A percentile compares a stretch with the other conserved stretches of the same genome.
Evolutionary conservation across 1,140 invertebrate genomes (phyloP).

Genomic region (Saccostrea cuccullata): DNA sequence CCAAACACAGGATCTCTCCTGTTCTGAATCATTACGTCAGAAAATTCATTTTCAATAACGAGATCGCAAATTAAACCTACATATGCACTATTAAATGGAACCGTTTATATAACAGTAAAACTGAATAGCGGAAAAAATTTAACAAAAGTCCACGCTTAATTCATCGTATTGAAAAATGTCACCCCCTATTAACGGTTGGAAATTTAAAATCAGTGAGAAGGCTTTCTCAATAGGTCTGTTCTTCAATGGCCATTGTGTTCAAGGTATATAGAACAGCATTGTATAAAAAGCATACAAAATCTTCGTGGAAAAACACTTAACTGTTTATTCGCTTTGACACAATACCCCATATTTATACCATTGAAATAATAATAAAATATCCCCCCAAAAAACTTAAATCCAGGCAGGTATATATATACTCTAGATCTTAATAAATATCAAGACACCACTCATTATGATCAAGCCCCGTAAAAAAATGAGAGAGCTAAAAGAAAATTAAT

Average conservation of each 20-base stretch:
- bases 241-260: not conserved
- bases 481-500: not conserved
- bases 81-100: not conserved
- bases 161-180: not conserved
- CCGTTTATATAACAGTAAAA: not conserved
- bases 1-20: not conserved
- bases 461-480: not conserved
- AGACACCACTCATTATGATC: not conserved
- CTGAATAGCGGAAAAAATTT: not conserved
- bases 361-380: not conserved
- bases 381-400: not conserved
- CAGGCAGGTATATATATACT: not conserved
- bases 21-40: not conserved
- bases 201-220: slow-evolving; percentile 24
- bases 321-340: not conserved
- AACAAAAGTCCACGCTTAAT: not conserved
- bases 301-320: not conserved
- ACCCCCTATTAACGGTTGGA: not conserved
- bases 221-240: not conserved
- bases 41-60: slow-evolving; percentile 27
- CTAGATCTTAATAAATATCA: not conserved
- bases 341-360: not conserved
- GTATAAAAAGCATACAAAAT: not conserved
- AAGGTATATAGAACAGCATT: not conserved
- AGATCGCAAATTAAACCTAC: slow-evolving; percentile 5